Base-by-base conservation (phyloP, 2,113 vertebrate species). In the Salvator merianae region DNA sequence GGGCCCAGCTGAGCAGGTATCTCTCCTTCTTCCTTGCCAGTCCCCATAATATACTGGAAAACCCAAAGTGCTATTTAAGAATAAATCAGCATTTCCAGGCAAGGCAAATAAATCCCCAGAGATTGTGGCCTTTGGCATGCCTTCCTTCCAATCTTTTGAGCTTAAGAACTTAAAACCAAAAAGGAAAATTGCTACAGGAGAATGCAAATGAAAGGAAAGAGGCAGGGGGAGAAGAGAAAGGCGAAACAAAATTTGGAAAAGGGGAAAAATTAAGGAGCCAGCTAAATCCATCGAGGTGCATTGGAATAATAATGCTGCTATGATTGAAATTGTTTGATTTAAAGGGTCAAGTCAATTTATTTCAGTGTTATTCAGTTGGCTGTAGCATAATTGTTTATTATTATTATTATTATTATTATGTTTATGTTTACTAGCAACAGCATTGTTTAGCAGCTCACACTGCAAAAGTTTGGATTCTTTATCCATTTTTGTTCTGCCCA, bases 131-230 rank as follows among this genome's bases (percentile, higher is more conserved):
- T 50, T 14, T 9, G 40, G 0, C 2, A 28, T n/a, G 80, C 53
- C 30, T 66, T 84, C 32, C 70, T 63, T 82, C 63, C 62, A n/a
- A 43, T 43, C 68, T 71, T 73, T 79, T 40, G 65, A 76, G 40
- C n/a, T 84, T 66, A 76, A 77, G 32, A 74, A 32, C 50, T 92
- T 82, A 87, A 91, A 82, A 38, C 40, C 69, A 0, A 30, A 80
- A 63, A 38, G 34, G 22, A 77, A 86, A 87, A 74, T 18, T 79
- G 83, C 79, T 0, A 1, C 28, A 0, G 0, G 40, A 9, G 3
- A 62, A 68, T 7, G 40, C 26, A 73, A 9, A 24, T 1, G 30
- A 28, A 30, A 13, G 20, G 47, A 30, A 63, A 34, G 38, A 24
- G 40, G 22, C 34, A 2, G 4, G 3, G 0, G 36, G 34, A 28